These are phyloP conservation scores for Phylloscopus whistleri DNA, from an alignment of 2,113 vertebrate species.

Conservation along the genomic window DNA sequence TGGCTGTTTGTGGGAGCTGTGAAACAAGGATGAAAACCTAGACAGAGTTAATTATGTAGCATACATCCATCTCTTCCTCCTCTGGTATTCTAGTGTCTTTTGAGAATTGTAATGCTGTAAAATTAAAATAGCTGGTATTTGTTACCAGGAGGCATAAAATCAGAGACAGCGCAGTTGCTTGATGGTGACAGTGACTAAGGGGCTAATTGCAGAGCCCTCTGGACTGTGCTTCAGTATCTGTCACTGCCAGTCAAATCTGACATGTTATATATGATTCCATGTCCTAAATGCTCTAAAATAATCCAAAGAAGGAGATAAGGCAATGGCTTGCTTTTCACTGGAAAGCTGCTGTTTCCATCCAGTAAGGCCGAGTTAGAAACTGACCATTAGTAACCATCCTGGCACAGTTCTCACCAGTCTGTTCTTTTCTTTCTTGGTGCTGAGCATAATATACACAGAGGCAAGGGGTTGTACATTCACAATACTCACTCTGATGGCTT, in stretches of 20 bases:
- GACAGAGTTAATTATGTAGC: slow-evolving; percentile 4
- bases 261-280: slow-evolving; percentile 2
- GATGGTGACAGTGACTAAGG: slow-evolving; percentile 57
- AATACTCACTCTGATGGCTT: not conserved
- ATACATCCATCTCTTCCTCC: not conserved
- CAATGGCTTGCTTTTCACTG: not conserved
- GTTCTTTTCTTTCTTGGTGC: not conserved
- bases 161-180: slow-evolving; percentile 35
- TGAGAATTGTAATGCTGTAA: slow-evolving; percentile 45
- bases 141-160: slow-evolving; percentile 57
- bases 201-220: slow-evolving; percentile 65
- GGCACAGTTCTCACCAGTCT: not conserved
- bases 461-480: not conserved
- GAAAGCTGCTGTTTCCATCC: not conserved
- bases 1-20: not conserved
- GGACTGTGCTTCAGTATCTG: slow-evolving; percentile 35
- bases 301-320: slow-evolving; percentile 21
- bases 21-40: not conserved
- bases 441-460: not conserved
- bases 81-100: slow-evolving; percentile 26
- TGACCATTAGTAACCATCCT: not conserved
- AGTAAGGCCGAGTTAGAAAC: not conserved
- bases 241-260: slow-evolving; percentile 45
- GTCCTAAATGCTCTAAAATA: slow-evolving; percentile 29
- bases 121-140: slow-evolving; percentile 62